phyloP scores from a whole-genome alignment of 2,888 invertebrate species.

The Pardosa pseudoannulata region DNA sequence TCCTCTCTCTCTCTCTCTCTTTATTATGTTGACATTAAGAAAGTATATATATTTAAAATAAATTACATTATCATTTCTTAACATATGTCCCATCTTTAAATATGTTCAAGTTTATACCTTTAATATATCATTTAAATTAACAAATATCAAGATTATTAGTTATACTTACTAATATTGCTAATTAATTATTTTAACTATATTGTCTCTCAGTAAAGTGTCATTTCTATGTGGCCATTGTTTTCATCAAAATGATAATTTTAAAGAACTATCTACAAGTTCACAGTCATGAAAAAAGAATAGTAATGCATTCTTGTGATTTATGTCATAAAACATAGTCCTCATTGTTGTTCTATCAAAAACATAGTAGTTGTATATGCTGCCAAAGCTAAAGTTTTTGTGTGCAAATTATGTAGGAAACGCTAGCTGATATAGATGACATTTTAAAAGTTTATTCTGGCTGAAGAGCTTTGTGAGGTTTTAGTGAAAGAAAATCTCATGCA shows the following conservation, averaged over 20 bases:
- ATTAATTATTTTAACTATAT: too few relatives aligned
- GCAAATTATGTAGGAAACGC: conserved; percentile 83
- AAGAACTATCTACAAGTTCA: conserved; percentile 87
- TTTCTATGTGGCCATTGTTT: conserved; percentile 86
- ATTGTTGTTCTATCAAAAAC: conserved; percentile 84
- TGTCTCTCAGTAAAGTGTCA: conserved; percentile 85
- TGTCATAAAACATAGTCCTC: conserved; percentile 86
- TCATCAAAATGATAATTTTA: conserved; percentile 87
- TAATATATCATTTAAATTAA: too few relatives aligned
- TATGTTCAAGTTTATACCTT: too few relatives aligned
- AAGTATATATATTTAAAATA: too few relatives aligned
- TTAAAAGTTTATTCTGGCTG: conserved; percentile 87
- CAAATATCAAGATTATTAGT: too few relatives aligned
- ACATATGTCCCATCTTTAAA: too few relatives aligned
- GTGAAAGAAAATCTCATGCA: conserved; percentile 82
- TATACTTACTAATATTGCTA: too few relatives aligned
- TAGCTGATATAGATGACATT: conserved; percentile 83
- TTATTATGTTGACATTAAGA: too few relatives aligned
- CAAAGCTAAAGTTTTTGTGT: conserved; percentile 84
- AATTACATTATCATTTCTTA: too few relatives aligned
- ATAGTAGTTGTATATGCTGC: conserved; percentile 86
- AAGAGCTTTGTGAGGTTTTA: conserved; percentile 82
- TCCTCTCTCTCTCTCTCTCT: too few relatives aligned
- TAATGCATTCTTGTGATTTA: conserved; percentile 82
- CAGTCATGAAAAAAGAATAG: conserved; percentile 78